Percentiles rank a stretch among this genome's conserved stretches.
Conservation (phyloP, 2,888 invertebrate genomes). For the Lamellibrachia satsuma region DNA sequence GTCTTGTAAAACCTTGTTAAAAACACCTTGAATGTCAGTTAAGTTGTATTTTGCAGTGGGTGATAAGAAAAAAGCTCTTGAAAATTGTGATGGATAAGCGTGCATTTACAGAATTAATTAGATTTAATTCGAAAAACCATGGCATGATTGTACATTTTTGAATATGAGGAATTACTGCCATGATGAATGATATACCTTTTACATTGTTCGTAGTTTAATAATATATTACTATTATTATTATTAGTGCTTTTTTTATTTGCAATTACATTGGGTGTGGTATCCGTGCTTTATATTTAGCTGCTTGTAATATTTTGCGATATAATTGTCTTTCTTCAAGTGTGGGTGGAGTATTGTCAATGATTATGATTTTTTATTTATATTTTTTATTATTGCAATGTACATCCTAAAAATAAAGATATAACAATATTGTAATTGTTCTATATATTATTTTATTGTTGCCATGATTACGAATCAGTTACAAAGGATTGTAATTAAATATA, state of each 20-base stretch:
- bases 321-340: neutral
- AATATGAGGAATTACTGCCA: no score
- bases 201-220: neutral
- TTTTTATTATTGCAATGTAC: neutral
- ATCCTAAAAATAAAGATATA: neutral
- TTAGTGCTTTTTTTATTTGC: neutral
- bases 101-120: no score
- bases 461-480: neutral
- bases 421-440: neutral
- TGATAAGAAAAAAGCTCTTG: no score
- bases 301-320: neutral
- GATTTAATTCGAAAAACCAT: no score
- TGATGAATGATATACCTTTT: conserved; percentile 13
- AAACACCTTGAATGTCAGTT: no score
- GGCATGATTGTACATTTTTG: no score
- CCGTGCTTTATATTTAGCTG: neutral
- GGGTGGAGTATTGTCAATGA: neutral
- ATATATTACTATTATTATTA: neutral
- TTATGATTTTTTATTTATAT: neutral
- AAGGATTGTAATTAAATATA: neutral
- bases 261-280: neutral
- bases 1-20: no score
- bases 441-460: neutral
- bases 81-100: no score
- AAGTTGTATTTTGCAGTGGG: no score